Conservation (phyloP, 2,888 invertebrate genomes). For the Heterodera filipjevi region DNA sequence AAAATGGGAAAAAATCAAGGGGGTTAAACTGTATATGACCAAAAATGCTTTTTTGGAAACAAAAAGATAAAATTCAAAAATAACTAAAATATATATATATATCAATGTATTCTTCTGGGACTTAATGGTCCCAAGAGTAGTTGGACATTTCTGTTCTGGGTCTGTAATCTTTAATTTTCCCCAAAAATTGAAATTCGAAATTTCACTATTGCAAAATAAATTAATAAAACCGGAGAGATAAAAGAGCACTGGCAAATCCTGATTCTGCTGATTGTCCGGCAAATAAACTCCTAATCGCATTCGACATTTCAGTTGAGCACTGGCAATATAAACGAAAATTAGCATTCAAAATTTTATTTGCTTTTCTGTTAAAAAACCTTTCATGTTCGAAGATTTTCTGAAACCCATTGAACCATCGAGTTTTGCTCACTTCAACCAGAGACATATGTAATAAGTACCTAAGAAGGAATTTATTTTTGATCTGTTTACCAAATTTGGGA, state of each 20-base stretch:
- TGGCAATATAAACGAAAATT: slow-evolving; percentile 60
- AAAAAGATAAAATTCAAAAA: no score
- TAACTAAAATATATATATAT: no score
- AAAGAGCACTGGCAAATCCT: slow-evolving; percentile 53
- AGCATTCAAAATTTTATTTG: not conserved
- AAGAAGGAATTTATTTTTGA: not conserved
- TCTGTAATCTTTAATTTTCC: no score
- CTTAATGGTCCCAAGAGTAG: no score
- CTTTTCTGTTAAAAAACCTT: slow-evolving; percentile 69
- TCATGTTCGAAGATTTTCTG: slow-evolving; percentile 84
- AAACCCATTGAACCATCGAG: slow-evolving; percentile 76
- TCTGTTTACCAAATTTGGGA: no score
- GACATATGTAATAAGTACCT: not conserved
- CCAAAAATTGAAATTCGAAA: no score
- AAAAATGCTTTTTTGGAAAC: no score
- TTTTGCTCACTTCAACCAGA: slow-evolving; percentile 26
- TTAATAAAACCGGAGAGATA: slow-evolving; percentile 68
- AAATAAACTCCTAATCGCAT: slow-evolving; percentile 92
- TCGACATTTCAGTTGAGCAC: slow-evolving; percentile 79
- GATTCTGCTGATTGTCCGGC: slow-evolving; percentile 74
- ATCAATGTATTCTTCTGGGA: no score
- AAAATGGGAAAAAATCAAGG: no score
- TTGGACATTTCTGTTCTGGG: no score
- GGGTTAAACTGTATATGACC: no score
- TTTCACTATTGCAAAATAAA: no score